Conservation (phyloP, 1,140 invertebrate genomes). For the Drosophila pallidifrons region DNA sequence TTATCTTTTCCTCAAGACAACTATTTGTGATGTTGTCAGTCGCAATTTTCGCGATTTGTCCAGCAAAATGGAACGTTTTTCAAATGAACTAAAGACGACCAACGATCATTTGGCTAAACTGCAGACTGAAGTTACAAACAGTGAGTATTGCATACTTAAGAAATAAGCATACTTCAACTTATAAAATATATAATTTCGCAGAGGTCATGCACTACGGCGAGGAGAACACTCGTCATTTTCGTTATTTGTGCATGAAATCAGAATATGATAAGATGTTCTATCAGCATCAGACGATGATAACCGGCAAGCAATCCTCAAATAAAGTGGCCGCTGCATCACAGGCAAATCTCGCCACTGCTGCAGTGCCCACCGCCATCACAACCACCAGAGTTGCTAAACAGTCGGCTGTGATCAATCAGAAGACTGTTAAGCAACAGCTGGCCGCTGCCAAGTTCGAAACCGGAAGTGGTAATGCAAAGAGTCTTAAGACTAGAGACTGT, state of each 20-base stretch:
- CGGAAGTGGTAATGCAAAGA: slow-evolving; percentile 5
- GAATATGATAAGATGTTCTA: slow-evolving; percentile 84
- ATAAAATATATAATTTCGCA: slow-evolving; percentile 12
- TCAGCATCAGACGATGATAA: slow-evolving; percentile 71
- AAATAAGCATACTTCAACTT: background rate
- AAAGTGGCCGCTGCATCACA: slow-evolving; percentile 25
- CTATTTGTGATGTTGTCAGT: slow-evolving; percentile 58
- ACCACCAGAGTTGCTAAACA: slow-evolving; percentile 30
- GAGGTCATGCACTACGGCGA: slow-evolving; percentile 78
- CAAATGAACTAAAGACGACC: slow-evolving; percentile 66
- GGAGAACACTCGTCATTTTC: slow-evolving; percentile 80
- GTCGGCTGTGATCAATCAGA: slow-evolving; percentile 16
- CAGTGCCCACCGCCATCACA: background rate
- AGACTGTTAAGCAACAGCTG: slow-evolving; percentile 35
- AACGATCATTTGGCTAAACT: slow-evolving; percentile 66
- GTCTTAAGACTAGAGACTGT: background rate
- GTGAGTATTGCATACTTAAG: slow-evolving; percentile 42
- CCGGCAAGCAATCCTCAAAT: slow-evolving; percentile 22
- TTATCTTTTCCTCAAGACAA: slow-evolving; percentile 33
- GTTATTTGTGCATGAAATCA: slow-evolving; percentile 83
- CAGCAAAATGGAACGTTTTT: slow-evolving; percentile 72
- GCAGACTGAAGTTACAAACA: slow-evolving; percentile 63
- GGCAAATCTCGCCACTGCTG: slow-evolving; percentile 8
- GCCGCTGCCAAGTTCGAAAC: background rate
- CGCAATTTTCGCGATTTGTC: slow-evolving; percentile 72